Evolutionary conservation across 2,113 vertebrate species (phyloP), one percentile per base, ranked within the genome.

Genomic region (Phylloscopus trochiloides): DNA sequence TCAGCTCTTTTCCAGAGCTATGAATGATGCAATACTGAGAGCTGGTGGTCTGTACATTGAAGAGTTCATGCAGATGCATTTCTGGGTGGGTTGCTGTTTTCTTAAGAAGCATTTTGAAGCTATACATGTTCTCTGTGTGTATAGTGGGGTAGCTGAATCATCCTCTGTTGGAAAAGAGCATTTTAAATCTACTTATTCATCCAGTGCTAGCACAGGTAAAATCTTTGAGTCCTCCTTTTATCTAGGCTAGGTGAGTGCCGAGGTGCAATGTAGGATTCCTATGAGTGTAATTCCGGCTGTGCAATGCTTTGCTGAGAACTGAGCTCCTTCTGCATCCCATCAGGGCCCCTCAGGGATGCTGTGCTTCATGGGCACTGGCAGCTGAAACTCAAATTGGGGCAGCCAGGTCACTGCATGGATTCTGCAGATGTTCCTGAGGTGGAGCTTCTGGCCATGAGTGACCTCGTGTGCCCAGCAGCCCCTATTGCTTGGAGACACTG

Each of bases 61-160:
- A 52, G 52, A 25, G 42, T 65, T 85, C 25, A 2, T 17, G 26
- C 5, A 74, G 40, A 17, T 51, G 22, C 11, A 11, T 38, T 81
- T 82, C 11, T 34, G 68, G 21, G 7, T 21, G 19, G 4, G 13
- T n/a, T 77, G 50, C 38, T 90, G 22, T 0, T 3, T 26, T 50
- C 50, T 47, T 28, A 21, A 81, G 78, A 40, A 88, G 36, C 6
- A 18, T 43, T 85, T 85, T 26, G 40, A 54, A 78, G 57, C 26
- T 51, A 1, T 54, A 6, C 3, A 0, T 42, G 28, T 57, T 85
- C 40, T 88, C 0, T 2, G 0, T 47, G 26, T 65, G 7, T 48
- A 1, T 25, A 16, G 14, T 67, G 12, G 14, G 3, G 34, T 9
- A 26, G 31, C 21, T 71, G 48, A 74, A 51, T 77, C 13, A 4